A percentile compares a stretch with the other conserved stretches of the same genome.
Evolutionary conservation across 2,113 vertebrate species (phyloP).

Genomic region (Lepidothrix coronata): DNA sequence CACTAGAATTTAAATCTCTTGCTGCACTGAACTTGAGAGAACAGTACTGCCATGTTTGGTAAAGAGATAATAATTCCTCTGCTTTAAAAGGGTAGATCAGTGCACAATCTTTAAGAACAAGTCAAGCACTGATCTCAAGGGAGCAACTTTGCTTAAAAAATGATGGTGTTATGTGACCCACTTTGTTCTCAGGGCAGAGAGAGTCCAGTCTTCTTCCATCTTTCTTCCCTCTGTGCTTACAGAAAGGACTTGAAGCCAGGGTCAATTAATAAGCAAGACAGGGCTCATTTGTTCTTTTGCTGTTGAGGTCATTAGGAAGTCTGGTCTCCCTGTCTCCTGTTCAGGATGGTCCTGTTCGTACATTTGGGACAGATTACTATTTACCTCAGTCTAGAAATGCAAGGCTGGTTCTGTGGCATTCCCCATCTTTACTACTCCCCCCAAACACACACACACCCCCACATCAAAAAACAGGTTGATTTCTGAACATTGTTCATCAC

Average conservation of each 20-base stretch:
- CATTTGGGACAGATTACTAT: background rate
- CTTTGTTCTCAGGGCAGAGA: background rate
- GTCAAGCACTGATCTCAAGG: background rate
- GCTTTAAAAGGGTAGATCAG: background rate
- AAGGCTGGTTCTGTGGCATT: background rate
- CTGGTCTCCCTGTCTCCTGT: background rate
- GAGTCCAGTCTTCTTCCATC: background rate
- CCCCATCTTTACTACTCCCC: background rate
- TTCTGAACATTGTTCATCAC: background rate
- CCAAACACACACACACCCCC: rapidly evolving
- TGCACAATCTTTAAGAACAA: background rate
- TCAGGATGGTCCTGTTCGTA: background rate
- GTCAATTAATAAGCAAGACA: background rate
- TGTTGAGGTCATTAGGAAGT: background rate
- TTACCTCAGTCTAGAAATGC: background rate
- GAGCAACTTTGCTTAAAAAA: conserved; percentile 1
- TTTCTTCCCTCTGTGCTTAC: background rate
- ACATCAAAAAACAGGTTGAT: background rate
- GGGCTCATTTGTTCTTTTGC: background rate
- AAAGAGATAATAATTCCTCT: background rate
- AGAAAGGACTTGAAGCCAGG: background rate
- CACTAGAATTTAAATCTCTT: background rate
- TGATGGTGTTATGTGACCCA: background rate
- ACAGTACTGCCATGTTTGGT: background rate
- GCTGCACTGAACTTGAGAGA: background rate